Evolutionary conservation across 2,888 invertebrate species (phyloP), one percentile per base, ranked within the genome.

Genomic region (Emmelina monodactyla): DNA sequence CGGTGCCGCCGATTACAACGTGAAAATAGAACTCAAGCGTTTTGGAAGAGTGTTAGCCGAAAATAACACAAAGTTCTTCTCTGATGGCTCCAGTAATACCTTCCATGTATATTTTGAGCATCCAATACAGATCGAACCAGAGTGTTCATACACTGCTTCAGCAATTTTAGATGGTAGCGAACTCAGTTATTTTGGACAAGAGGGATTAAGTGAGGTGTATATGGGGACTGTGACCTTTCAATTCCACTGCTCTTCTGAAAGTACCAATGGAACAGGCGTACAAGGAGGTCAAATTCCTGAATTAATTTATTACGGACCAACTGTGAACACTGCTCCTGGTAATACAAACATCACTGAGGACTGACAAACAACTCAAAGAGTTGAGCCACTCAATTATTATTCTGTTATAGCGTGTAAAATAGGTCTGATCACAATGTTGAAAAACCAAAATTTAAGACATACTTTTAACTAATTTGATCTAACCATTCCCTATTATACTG

Each of bases 281-380:
- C 96, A 97, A 72, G 97, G 97, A 31, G 97, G 97, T 28, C 97
- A 97, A 72, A 97, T 97, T 58, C 97, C 97, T 2, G 97, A 97
- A 79, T 83, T 97, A 40, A 94, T 97, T 55, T 97, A 96, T 67
- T 97, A 96, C 58, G 94, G 94, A 22, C 93, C 94, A 13, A 86
- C 89, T 22, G 82, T 85, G 37, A 72, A 61, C 39, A 56, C 63
- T 22, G 44, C 64, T 45, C 44, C 76, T 57, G 45, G 64, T 46
- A 76, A 72, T 37, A 47, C 76, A 31, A 81, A 59, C 37, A 51
- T 65, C 44, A 79, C 63, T 49, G 82, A 83, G 59, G 81, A 82
- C 70, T 82, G 79, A 81, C 76, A 68, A 53, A 55, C 51, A 53
- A 58, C 40, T 45, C n/a, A n/a, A n/a, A 63, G 57, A 56, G 54